These are phyloP conservation scores for Oncorhynchus mykiss DNA, from an alignment of 2,113 vertebrate species.

Conservation along the genomic window DNA sequence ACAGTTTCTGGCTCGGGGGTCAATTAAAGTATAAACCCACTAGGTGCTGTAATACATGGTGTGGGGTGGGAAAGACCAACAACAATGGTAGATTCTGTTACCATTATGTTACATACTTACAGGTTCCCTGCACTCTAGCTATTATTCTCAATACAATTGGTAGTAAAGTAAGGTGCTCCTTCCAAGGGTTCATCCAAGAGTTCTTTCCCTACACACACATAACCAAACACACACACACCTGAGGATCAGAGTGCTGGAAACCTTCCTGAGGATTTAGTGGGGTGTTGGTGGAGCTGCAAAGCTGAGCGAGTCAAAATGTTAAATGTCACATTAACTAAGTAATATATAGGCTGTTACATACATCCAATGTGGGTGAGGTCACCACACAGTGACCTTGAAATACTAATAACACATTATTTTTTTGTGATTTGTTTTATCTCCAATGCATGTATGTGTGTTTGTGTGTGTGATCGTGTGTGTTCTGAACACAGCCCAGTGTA, in stretches of 20 bases:
- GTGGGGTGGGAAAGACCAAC: not conserved
- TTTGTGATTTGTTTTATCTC: no score
- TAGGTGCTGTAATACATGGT: no score
- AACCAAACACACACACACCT: no score
- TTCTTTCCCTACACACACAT: not conserved
- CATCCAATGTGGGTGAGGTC: not conserved
- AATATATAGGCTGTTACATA: not conserved
- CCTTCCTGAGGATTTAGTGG: not conserved
- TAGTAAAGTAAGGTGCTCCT: not conserved
- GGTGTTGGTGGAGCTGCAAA: not conserved
- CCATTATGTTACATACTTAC: not conserved
- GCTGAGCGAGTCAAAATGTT: not conserved
- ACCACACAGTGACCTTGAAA: no score
- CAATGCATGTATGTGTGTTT: not conserved
- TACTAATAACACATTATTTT: no score
- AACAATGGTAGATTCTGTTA: not conserved
- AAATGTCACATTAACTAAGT: not conserved
- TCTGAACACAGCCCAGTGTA: not conserved
- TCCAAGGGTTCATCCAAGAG: constrained; percentile 1
- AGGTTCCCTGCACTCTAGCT: not conserved
- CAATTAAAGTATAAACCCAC: no score
- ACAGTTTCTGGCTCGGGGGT: constrained; percentile 35
- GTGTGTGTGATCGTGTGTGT: not conserved
- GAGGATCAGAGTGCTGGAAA: not conserved
- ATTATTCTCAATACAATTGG: not conserved